Base-by-base conservation (phyloP, 1,140 invertebrate species). In the Lepidostoma basale region DNA sequence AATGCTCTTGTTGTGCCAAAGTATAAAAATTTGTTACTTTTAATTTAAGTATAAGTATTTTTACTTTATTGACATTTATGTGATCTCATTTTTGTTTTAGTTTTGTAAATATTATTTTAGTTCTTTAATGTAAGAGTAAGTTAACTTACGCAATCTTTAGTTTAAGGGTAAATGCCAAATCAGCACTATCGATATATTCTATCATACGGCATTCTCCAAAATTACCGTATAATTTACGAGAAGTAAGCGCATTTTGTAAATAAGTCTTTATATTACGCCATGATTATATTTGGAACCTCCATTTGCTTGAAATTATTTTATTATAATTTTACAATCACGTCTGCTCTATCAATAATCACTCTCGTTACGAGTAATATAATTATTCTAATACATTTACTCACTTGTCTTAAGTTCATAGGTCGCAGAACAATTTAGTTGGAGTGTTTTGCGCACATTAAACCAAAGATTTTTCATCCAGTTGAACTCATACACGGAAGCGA, bases 71-170 rank as follows among this genome's bases (percentile, higher is more conserved):
- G 71, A 73, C 67, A 69, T 72, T 72, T 52, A 62, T 73, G 71
- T 73, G 71, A 73, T 73, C 71, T 73, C 71, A 73, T 73, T 73
- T 73, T 72, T 69, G 36, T 69, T 68, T 73, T 69, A 66, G 66
- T 68, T 71, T 60, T 72, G 63, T 73, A 70, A 62, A 70, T 70
- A 70, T 58, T 58, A 26, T 26, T 59, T 62, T 47, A 42, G 23
- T 14, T 14, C 36, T 60, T 60, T 60, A 12, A 42, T 12, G 3
- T 42, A 44, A 10, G 44, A 36, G 14, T 12, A 12, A 36, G 14
- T 36, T 12, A 36, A 36, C 1, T 36, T 36, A 36, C 14, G 33
- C 10, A 45, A 45, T 28, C 6, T 54, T 14, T 39, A 25, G 40
- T 40, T 40, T 60, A n/a, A 60, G 36, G n/a, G 23, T 26, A 26